Percentiles rank a stretch among this genome's conserved stretches.
These are phyloP conservation scores for Rotaria macrura DNA, from an alignment of 2,888 invertebrate species.

Conservation along the genomic window DNA sequence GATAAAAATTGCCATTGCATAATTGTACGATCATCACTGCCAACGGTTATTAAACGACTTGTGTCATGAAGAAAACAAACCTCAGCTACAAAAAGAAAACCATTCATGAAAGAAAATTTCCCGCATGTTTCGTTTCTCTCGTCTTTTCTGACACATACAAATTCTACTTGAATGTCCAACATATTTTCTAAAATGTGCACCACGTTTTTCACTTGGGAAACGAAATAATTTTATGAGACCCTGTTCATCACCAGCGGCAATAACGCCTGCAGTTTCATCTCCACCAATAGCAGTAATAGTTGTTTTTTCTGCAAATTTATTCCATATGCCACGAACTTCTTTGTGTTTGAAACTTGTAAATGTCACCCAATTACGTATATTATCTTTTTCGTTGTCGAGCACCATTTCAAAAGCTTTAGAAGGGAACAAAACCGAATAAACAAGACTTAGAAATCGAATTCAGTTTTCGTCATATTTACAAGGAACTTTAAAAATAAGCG, in stretches of 20 bases:
- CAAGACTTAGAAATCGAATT: not conserved
- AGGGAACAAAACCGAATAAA: not conserved
- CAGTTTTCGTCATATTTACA: constrained; percentile 38
- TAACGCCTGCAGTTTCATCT: constrained; percentile 40
- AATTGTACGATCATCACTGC: constrained; percentile 51
- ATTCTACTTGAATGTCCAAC: constrained; percentile 51
- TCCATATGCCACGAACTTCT: constrained; percentile 50
- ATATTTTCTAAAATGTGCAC: constrained; percentile 50
- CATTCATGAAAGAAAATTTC: too few species aligned
- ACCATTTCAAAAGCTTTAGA: constrained; percentile 45
- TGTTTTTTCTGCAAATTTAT: constrained; percentile 50
- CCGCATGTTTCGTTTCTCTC: too few species aligned
- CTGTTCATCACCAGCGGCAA: constrained; percentile 39
- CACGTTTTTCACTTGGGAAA: constrained; percentile 48
- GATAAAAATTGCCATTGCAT: constrained; percentile 50
- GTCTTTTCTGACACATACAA: too few species aligned
- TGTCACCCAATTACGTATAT: constrained; percentile 40
- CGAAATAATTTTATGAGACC: constrained; percentile 49
- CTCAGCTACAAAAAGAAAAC: constrained; percentile 42
- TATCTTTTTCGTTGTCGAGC: constrained; percentile 44
- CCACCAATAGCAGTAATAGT: constrained; percentile 49
- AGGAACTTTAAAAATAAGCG: constrained; percentile 47
- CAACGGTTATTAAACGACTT: constrained; percentile 46
- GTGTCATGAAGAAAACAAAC: constrained; percentile 49
- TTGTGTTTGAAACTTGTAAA: constrained; percentile 49